Base-by-base conservation (phyloP, 2,888 invertebrate species). In the Luffia ferchaultella region DNA sequence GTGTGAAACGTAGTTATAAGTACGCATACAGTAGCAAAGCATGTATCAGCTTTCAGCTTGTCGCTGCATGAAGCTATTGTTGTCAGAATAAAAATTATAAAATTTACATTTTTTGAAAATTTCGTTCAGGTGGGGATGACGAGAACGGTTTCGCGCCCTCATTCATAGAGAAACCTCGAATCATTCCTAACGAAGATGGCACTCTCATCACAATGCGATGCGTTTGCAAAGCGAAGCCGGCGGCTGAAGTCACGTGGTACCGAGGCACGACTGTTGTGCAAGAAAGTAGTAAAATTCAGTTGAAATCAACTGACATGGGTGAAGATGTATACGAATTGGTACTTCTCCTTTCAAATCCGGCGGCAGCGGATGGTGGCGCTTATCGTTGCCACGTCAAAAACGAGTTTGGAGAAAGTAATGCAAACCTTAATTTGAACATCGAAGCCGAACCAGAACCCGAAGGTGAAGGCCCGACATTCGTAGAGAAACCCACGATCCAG, bases 181-280 rank as follows among this genome's bases (percentile, higher is more conserved):
- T 99, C 83, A 96, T 98, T 86, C 98, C 98, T 72, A 97, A 97
- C 85, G 96, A 96, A 77, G 95, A 93, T 69, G 98, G 97, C 63
- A 97, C 97, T 61, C 89, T 97, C 65, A 97, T 98, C 65, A 93
- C 96, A 55, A 96, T 98, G 95, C 95, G 96, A 82, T 98, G 98
- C 85, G 92, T 93, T 70, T 95, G 95, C 78, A 93, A 93, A 78
- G 97, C 97, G 45, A 95, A 95, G 82, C 97, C 98, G 58, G 95
- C 93, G 76, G 97, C 98, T 46, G 90, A 90, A 62, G 95, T 98
- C 55, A 93, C 93, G 59, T 99, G 99, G 99, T 96, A 91, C 85
- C 89, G 96, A 67, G 97, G 95, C 62, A 92, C 92, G 63, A 93
- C 92, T 58, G 86, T 90, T 61, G 92, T 96, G 55, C 91, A 89